These are phyloP conservation scores for Allygus modestus DNA, from an alignment of 2,888 invertebrate genomes.

Conservation along the genomic window DNA sequence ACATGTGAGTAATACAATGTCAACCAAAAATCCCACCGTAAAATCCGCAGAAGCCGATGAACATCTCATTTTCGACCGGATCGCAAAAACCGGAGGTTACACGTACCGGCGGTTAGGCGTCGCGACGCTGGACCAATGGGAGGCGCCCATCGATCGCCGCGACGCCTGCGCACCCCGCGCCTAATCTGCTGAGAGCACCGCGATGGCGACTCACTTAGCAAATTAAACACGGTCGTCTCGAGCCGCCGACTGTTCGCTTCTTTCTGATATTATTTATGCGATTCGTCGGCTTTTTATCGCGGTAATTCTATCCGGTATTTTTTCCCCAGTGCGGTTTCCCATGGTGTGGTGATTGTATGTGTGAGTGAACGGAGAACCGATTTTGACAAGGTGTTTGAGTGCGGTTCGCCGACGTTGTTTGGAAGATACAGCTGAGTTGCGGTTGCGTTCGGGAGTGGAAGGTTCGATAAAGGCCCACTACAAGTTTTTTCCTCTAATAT, in stretches of 20 bases:
- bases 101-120: neutral
- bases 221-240: conserved; percentile 61
- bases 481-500: too few species aligned
- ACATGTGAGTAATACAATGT: neutral
- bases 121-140: conserved; percentile 17
- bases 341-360: neutral
- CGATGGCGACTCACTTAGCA: conserved; percentile 65
- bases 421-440: too few species aligned
- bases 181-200: conserved; percentile 48
- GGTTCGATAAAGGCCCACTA: too few species aligned
- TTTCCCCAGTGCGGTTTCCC: conserved; percentile 13
- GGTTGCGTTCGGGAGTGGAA: too few species aligned
- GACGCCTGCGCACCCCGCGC: conserved; percentile 46
- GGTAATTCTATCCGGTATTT: conserved; percentile 34
- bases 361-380: neutral
- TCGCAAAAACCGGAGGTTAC: neutral
- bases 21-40: conserved; percentile 35
- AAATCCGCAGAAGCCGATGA: conserved; percentile 19
- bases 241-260: conserved; percentile 19
- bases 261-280: conserved; percentile 53
- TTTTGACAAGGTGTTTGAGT: neutral
- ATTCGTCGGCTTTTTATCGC: conserved; percentile 33
- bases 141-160: conserved; percentile 49
- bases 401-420: too few species aligned
- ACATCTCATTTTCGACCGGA: neutral